Base-by-base conservation (phyloP, 2,797 vertebrate genomes). In the Harpagifer antarcticus region DNA sequence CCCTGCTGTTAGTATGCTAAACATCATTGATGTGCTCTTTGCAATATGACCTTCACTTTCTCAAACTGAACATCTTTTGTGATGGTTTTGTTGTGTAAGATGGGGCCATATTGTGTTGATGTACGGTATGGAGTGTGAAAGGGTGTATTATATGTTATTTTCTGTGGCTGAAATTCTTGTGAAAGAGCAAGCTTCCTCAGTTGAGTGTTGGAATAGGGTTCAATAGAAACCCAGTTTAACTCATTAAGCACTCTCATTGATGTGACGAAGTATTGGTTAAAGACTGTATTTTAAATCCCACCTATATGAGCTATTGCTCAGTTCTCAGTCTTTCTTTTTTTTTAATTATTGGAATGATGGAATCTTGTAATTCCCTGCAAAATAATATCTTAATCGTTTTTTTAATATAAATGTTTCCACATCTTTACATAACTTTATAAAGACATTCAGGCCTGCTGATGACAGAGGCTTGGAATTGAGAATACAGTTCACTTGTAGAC, bases 231-330 rank as follows among this genome's bases (percentile, higher is more conserved):
- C 48, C 57, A 45, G 44, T 56, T 66, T 68, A 66, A 65, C 42
- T 70, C n/a, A 31, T 72, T 47, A 84, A 68, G 78, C 63, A 49
- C 59, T 74, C 56, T 73, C 64, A 87, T 83, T 80, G 75, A 63
- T 71, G 53, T 78, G 64, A 68, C 37, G 82, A 83, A 87, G 86
- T 82, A 84, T 78, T 73, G 17, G 70, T 60, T 78, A 47, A 77
- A 74, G 55, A 72, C 61, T 69, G 53, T 78, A 82, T 57, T 84
- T 82, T 85, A 83, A 80, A 80, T 78, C 63, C 60, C 23, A 75
- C 72, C 78, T 79, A 67, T 78, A 60, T 45, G 78, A 43, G 49
- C 63, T 79, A 27, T 71, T 67, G 53, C 73, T 75, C 73, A 58
- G 45, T 68, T 66, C 44, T 52, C 57, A 55, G 16, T 60, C 66